Evolutionary conservation across 2,797 vertebrate species (phyloP), one percentile per base, ranked within the genome.

Genomic region (Rhinoraja longicauda): DNA sequence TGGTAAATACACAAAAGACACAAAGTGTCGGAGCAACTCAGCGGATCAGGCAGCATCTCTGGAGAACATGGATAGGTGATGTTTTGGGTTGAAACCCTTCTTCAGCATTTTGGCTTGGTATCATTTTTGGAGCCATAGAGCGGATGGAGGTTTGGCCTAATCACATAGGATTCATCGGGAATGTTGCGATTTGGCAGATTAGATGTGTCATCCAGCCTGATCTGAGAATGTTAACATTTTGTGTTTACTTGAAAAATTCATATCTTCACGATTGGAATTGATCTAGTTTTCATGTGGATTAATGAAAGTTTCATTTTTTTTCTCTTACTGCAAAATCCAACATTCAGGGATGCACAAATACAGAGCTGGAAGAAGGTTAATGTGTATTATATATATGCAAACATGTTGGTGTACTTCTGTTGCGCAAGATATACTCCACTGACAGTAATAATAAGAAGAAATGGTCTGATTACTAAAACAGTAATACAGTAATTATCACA

Each of bases 401-500:
- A 95, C 93, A 95, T 57, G 39, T 96, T 1, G 2, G 97, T 95
- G 78, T 96, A 96, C 59, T 94, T 94, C 53, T 94, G 94, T 70
- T 94, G 95, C 6, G 97, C 72, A 10, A 86, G 88, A 59, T 95
- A 96, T 1, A 95, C 93, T 1, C 94, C 93, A 93, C 94, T 64
- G 93, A 96, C 81, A 26, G 95, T 95, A 78, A 96, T 1, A 93
- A 96, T 0, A 0, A 97, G 21, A 17, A 95, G 79, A 7, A 96
- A 0, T 0, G 93, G 95, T 59, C 96, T 96, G 93, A 94, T 67
- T 15, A 93, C 84, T 91, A 96, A 67, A 92, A 97, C 0, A 0
- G 93, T 2, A 93, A 93, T 64, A 67, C 94, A 95, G 93, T 92
- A 95, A 13, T 91, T 26, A 0, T 95, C 95, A 19, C 94, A 93